Base-by-base conservation (phyloP, 2,113 vertebrate genomes). In the Lutjanus erythropterus region DNA sequence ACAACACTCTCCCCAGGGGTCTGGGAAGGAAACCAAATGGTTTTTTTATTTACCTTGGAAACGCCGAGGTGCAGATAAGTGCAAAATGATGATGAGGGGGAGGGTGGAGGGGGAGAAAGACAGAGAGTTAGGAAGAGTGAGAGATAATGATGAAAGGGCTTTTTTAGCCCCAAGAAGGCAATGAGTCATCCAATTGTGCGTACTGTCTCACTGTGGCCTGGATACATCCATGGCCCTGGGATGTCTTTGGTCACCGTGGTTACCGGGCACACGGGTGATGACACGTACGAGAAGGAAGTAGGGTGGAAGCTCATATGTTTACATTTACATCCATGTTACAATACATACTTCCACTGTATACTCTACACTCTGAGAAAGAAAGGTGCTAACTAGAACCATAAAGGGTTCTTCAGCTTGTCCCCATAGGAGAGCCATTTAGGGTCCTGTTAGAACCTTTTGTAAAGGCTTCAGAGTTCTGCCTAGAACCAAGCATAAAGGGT, bases 201-300 rank as follows among this genome's bases (percentile, higher is more conserved):
- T 46, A 77, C 75, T 93, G 89, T 91, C 75, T 93, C 91, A 93
- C 70, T 73, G 83, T n/a, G 59, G 83, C 84, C 86, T 62, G 76
- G 84, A 84, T 75, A 60, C 78, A 88, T 59, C 67, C 71, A 39
- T 27, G 62, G 74, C 88, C 84, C 52, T 10, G 0, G 68, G 86
- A 79, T 12, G n/a, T 69, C 65, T 75, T 84, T 55, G 74, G 89
- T 91, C 89, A 88, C 80, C 31, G 81, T 88, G 87, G 89, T 93
- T 86, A 81, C 88, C 0, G 47, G 83, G 82, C 71, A 85, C 59
- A 49, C 0, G 21, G 44, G 68, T 80, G 74, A 65, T 25, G 11
- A 70, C 69, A 46, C 31, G 65, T 65, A 41, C 5, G 25, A 16
- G 42, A 64, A 64, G 50, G 66, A 88, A 86, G 80, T 74, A 12